Percentiles rank a stretch among this genome's conserved stretches.
phyloP scores from a whole-genome alignment of 2,797 vertebrate species.

The Aldrovandia affinis region DNA sequence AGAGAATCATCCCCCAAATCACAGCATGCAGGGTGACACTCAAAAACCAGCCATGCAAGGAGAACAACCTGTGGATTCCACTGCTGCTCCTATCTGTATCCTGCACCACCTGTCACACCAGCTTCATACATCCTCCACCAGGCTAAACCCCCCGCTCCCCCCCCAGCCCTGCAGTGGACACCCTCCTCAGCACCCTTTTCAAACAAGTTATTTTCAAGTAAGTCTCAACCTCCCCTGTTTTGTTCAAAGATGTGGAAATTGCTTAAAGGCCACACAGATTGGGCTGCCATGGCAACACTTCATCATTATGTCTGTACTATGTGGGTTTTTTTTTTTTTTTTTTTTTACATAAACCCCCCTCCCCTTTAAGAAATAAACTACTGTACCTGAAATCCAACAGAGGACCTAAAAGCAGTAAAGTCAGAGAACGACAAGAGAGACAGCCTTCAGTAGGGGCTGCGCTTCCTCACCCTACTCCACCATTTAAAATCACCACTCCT shows the following conservation, averaged over 20 bases:
- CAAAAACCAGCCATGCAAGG: background rate
- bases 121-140: background rate
- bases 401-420: background rate
- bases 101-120: background rate
- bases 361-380: background rate
- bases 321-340: background rate
- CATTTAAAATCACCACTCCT: background rate
- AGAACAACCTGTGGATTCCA: background rate
- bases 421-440: background rate
- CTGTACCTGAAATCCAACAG: background rate
- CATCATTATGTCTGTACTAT: background rate
- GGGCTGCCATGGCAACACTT: conserved; percentile 18
- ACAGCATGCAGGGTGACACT: background rate
- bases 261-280: conserved; percentile 15
- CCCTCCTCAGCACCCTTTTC: background rate
- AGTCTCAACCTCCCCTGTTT: background rate
- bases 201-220: background rate
- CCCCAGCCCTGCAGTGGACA: background rate
- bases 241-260: conserved; percentile 3
- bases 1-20: background rate
- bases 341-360: conserved; percentile 16
- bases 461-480: background rate
- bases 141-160: background rate
- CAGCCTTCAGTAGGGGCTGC: background rate
- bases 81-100: background rate